Evolutionary conservation across 35 echinoderm and acorn worm genomes (phyloP).

Genomic region (Strongylocentrotus purpuratus): DNA sequence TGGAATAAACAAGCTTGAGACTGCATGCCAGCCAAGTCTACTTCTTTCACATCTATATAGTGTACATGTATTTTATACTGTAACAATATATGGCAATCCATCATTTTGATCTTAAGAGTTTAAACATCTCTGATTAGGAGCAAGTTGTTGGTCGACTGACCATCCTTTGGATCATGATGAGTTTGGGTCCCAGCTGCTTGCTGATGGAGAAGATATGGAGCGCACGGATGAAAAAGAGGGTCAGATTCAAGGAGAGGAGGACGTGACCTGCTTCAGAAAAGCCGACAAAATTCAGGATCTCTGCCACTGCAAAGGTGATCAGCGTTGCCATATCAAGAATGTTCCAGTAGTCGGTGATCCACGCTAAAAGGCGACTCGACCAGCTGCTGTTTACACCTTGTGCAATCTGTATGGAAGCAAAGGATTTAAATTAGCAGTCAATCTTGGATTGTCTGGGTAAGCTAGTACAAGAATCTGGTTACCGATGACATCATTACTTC

Average conservation of each 20-base stretch:
- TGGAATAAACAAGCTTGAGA: too few relatives aligned
- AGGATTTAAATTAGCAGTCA: background rate
- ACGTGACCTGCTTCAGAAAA: slow-evolving; percentile 60
- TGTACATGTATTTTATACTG: too few relatives aligned
- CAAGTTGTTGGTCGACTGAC: slow-evolving; percentile 46
- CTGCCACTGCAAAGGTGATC: slow-evolving; percentile 62
- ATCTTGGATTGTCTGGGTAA: background rate
- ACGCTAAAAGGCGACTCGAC: slow-evolving; percentile 55
- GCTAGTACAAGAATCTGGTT: too few relatives aligned
- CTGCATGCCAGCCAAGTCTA: too few relatives aligned
- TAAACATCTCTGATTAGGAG: background rate
- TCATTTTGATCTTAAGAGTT: too few relatives aligned
- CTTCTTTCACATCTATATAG: too few relatives aligned
- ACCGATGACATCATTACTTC: too few relatives aligned
- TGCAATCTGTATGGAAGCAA: slow-evolving; percentile 69
- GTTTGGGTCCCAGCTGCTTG: slow-evolving; percentile 91
- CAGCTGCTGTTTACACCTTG: slow-evolving; percentile 81
- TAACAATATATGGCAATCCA: too few relatives aligned
- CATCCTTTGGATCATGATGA: slow-evolving; percentile 98
- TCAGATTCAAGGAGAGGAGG: slow-evolving; percentile 75
- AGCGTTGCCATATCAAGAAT: slow-evolving; percentile 80
- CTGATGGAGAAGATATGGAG: slow-evolving; percentile 91
- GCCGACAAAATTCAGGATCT: slow-evolving; percentile 60
- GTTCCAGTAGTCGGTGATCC: slow-evolving; percentile 98
- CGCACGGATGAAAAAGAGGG: slow-evolving; percentile 85